Base-by-base conservation (phyloP, 1,140 invertebrate genomes). In the Atta texana region DNA sequence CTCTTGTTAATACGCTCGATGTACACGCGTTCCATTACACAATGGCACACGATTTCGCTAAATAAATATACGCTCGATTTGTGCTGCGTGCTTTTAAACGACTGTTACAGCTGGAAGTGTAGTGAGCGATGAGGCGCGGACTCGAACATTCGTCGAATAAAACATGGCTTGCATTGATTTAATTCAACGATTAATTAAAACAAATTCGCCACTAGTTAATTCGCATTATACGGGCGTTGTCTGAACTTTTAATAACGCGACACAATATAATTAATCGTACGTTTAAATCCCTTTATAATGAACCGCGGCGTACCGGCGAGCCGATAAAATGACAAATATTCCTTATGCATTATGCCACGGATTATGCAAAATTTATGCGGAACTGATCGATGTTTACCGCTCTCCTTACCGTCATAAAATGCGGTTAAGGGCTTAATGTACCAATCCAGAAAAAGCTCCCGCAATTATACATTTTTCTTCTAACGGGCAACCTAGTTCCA, bases 391-490 rank as follows among this genome's bases (percentile, higher is more conserved):
- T 49, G 80, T 74, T 82, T 74, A 49, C 18, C 55, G 55, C 18
- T 28, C 39, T 74, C 71, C 39, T 34, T 74, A 18, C 55, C 39
- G 14, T 3, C 69, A 10, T 84, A 49, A 82, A 74, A 63, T 34
- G 39, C 55, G 39, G 24, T 61, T 51, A 51, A 84, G 39, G 44
- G 69, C 80, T 84, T 74, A 84, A 84, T 84, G 55, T 34, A 24
- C 55, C 68, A 21, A 74, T 82, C 68, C n/a, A 39, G 69, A 63
- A 75, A 51, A 75, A 82, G 80, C 80, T 16, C 18, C 34, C 34
- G 69, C 66, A 84, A 84, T 84, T 84, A 84, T 84, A 84, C 69
- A 74, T 84, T 81, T 69, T 81, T 81, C 64, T 55, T 39, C 49
- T 74, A 61, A 34, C 55, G 53, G 49, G 39, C 80, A 74, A 84